Conservation (phyloP, 2,113 vertebrate species). For the Corythoichthys intestinalis region DNA sequence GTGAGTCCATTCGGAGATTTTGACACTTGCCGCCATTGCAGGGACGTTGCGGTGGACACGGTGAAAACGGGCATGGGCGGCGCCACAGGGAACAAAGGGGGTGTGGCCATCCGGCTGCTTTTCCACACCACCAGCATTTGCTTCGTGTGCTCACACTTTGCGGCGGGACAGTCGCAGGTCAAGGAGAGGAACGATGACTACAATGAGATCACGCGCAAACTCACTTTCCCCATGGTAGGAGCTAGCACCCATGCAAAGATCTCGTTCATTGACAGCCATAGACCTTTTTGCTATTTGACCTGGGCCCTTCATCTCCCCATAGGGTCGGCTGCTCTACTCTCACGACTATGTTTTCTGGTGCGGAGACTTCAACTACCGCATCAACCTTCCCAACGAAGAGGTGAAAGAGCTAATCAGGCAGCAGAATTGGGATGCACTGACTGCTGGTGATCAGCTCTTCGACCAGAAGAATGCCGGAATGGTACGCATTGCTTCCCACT, state of each 20-base stretch:
- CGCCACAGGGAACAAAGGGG: conserved; percentile 97
- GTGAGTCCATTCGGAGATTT: neutral
- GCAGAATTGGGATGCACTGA: conserved; percentile 90
- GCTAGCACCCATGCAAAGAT: neutral
- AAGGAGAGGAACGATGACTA: conserved; percentile 98
- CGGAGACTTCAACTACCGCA: conserved; percentile 98
- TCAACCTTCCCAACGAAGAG: conserved; percentile 91
- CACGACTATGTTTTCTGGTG: conserved; percentile 99
- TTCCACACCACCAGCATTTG: conserved; percentile 98
- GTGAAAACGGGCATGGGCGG: conserved; percentile 99
- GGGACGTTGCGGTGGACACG: conserved; percentile 94
- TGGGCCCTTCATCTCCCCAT: conserved; percentile 12
- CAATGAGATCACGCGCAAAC: conserved; percentile 87
- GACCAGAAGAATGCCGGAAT: conserved; percentile 90
- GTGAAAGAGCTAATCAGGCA: conserved; percentile 93
- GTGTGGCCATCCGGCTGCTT: conserved; percentile 91
- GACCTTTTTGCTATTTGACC: neutral
- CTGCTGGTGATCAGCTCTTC: conserved; percentile 88
- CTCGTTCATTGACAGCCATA: too few relatives aligned
- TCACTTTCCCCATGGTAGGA: conserved; percentile 93
- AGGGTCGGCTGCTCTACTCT: conserved; percentile 94
- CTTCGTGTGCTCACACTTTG: conserved; percentile 97
- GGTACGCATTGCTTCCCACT: conserved; percentile 61
- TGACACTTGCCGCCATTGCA: conserved; percentile 36
- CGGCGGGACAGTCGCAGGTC: conserved; percentile 95